Evolutionary conservation across 2,888 invertebrate species (phyloP).

Genomic region (Drosophila atripex): DNA sequence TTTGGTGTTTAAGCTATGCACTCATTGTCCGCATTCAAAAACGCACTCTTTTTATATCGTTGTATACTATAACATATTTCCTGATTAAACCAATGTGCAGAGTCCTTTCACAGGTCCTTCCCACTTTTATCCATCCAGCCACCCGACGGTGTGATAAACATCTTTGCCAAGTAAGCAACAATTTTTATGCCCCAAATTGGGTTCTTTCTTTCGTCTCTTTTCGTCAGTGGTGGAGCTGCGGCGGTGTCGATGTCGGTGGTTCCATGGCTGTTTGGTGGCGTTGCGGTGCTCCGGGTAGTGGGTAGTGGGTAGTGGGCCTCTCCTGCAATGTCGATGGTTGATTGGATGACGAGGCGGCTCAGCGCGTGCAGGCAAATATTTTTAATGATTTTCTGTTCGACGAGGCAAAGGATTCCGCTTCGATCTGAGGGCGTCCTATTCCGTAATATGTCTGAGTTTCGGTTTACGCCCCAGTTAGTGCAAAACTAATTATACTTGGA

Average conservation of each 20-base stretch:
- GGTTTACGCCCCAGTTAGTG: slow-evolving; percentile 76
- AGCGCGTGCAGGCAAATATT: slow-evolving; percentile 78
- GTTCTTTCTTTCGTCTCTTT: slow-evolving; percentile 53
- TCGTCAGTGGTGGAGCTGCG: slow-evolving; percentile 13
- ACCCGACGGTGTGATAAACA: slow-evolving; percentile 77
- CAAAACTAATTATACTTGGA: slow-evolving; percentile 70
- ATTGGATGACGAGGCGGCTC: slow-evolving; percentile 75
- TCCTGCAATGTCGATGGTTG: slow-evolving; percentile 42
- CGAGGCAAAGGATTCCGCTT: slow-evolving; percentile 55
- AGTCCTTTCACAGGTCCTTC: slow-evolving; percentile 16
- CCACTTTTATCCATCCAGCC: slow-evolving; percentile 37
- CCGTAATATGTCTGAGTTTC: slow-evolving; percentile 43
- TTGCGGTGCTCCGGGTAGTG: not conserved
- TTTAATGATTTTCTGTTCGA: slow-evolving; percentile 68
- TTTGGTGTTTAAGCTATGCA: too few relatives aligned
- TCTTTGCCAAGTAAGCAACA: slow-evolving; percentile 83
- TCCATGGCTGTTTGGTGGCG: slow-evolving; percentile 8
- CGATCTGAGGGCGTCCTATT: slow-evolving; percentile 53
- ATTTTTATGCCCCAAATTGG: slow-evolving; percentile 81
- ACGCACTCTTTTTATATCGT: not conserved
- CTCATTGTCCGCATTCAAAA: not conserved
- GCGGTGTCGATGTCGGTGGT: slow-evolving; percentile 11
- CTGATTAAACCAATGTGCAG: slow-evolving; percentile 26
- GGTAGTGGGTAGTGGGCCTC: not conserved
- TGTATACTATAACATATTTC: not conserved